Conservation (phyloP, 2,888 invertebrate genomes). For the Phalera bucephala region DNA sequence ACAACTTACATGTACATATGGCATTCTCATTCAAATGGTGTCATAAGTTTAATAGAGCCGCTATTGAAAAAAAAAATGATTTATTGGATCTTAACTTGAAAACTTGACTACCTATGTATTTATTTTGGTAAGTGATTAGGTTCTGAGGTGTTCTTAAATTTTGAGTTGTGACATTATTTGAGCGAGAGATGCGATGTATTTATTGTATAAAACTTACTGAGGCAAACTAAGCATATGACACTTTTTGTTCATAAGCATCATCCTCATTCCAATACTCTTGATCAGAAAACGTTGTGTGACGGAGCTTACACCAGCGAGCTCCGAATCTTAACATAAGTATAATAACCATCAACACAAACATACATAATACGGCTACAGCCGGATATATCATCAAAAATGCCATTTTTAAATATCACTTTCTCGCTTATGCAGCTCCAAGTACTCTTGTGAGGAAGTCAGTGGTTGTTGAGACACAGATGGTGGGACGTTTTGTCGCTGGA, state of each 20-base stretch:
- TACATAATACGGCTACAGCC: constrained; percentile 87
- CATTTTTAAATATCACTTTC: constrained; percentile 92
- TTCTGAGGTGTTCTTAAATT: too few species aligned
- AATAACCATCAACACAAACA: constrained; percentile 89
- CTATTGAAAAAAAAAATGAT: too few species aligned
- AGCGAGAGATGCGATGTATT: too few species aligned
- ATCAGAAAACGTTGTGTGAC: constrained; percentile 86
- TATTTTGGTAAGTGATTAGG: too few species aligned
- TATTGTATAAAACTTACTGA: too few species aligned
- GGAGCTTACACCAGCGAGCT: constrained; percentile 86
- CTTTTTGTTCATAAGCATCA: constrained; percentile 85
- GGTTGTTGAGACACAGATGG: constrained; percentile 66
- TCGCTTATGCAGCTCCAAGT: constrained; percentile 88
- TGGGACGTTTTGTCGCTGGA: constrained; percentile 43
- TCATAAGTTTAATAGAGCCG: too few species aligned
- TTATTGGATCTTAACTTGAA: too few species aligned
- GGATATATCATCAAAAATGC: constrained; percentile 91
- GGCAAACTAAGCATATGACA: constrained; percentile 83
- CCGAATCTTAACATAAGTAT: constrained; percentile 90
- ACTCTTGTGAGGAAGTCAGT: constrained; percentile 73
- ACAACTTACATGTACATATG: too few species aligned
- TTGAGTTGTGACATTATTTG: too few species aligned
- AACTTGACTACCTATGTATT: too few species aligned
- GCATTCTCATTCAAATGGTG: too few species aligned
- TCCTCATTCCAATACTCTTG: constrained; percentile 86